Conservation (phyloP, 2,797 vertebrate species). For the Chaunax sp. region DNA sequence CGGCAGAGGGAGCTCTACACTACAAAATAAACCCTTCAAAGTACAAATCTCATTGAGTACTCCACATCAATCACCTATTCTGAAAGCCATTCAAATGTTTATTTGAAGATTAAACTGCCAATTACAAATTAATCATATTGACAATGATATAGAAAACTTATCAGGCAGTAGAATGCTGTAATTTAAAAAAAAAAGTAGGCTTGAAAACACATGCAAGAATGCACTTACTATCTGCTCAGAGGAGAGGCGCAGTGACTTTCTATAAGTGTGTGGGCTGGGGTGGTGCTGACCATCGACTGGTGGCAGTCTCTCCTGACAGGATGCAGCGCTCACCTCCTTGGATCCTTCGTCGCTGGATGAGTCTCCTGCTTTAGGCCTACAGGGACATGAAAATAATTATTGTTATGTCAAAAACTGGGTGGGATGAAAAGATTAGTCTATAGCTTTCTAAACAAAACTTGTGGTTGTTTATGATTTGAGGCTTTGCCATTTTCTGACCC, state of each 20-base stretch:
- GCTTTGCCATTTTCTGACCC: not conserved
- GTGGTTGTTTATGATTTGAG: not conserved
- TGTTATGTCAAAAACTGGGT: not conserved
- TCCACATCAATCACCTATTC: not conserved
- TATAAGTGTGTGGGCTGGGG: constrained; percentile 85
- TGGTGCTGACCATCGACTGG: constrained; percentile 75
- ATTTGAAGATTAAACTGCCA: not conserved
- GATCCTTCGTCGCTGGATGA: constrained; percentile 94
- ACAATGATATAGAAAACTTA: not conserved
- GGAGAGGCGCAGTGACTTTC: constrained; percentile 96
- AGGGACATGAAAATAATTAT: not conserved
- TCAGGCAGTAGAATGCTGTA: not conserved
- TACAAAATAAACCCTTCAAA: constrained; percentile 18
- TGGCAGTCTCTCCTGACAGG: constrained; percentile 84
- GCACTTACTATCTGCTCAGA: constrained; percentile 96
- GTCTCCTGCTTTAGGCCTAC: constrained; percentile 87
- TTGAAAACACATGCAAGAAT: not conserved
- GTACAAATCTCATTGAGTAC: not conserved
- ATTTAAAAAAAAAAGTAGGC: not conserved
- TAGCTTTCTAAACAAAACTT: not conserved
- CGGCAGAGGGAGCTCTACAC: constrained; percentile 73
- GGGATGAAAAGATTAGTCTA: not conserved
- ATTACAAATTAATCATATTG: not conserved
- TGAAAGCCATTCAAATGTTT: not conserved
- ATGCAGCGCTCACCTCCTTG: constrained; percentile 87